These are phyloP conservation scores for Nephila pilipes DNA, from an alignment of 1,140 invertebrate genomes.

Conservation along the genomic window DNA sequence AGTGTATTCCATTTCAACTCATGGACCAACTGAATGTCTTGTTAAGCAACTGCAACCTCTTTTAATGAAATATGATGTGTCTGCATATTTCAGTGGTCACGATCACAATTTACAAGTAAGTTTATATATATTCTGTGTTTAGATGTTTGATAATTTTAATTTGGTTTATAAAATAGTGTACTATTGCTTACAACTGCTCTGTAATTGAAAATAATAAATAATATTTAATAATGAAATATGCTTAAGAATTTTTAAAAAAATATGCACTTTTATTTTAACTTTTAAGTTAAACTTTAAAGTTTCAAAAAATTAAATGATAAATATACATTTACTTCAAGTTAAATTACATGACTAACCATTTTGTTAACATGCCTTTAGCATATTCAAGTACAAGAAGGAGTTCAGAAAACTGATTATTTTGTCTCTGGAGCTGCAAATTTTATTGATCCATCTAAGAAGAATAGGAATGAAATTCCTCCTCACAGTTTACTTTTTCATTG, in stretches of 20 bases:
- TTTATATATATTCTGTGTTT: background rate
- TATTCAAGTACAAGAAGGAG: conserved; percentile 78
- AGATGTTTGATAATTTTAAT: too few species aligned
- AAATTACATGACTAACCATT: background rate
- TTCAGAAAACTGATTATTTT: conserved; percentile 80
- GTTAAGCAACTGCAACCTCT: conserved; percentile 81
- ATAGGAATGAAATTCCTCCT: conserved; percentile 79
- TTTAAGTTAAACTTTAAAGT: too few species aligned
- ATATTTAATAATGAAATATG: too few species aligned
- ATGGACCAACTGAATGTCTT: conserved; percentile 82
- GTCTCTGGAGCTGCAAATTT: conserved; percentile 81
- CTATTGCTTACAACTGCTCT: too few species aligned
- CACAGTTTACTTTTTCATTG: conserved; percentile 80
- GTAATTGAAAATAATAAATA: too few species aligned
- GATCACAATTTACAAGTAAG: conserved; percentile 83
- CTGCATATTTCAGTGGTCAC: conserved; percentile 83
- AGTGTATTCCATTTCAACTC: conserved; percentile 83
- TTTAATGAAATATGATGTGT: conserved; percentile 82
- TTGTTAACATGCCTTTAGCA: conserved; percentile 78
- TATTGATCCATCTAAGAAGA: conserved; percentile 80
- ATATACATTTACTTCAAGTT: background rate
- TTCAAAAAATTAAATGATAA: too few species aligned
- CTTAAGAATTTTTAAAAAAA: too few species aligned
- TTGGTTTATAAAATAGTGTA: too few species aligned
- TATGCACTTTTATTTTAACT: too few species aligned